These are phyloP conservation scores for Sarcophaga carnaria DNA, from an alignment of 2,888 invertebrate genomes.

Conservation along the genomic window DNA sequence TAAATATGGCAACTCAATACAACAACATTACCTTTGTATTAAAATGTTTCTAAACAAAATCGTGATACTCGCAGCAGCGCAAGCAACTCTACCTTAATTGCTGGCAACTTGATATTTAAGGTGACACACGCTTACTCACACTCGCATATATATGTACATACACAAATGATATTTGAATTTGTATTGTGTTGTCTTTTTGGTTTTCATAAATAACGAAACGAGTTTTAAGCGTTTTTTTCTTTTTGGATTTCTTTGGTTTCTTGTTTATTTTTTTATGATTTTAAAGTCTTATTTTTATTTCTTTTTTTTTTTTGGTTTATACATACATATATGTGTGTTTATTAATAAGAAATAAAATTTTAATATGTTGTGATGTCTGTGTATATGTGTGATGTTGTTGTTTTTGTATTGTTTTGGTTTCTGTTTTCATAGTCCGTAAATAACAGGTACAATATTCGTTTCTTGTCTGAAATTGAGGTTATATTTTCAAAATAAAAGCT, in stretches of 20 bases:
- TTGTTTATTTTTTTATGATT: not conserved
- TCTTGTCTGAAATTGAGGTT: not conserved
- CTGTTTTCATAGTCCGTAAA: not conserved
- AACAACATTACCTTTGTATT: not conserved
- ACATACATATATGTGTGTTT: too few species aligned
- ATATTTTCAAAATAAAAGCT: not conserved
- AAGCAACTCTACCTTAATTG: conserved; percentile 46
- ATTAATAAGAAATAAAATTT: not conserved
- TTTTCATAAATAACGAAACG: not conserved
- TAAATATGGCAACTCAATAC: too few species aligned
- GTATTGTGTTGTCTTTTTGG: not conserved
- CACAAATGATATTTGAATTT: not conserved
- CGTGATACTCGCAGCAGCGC: not conserved
- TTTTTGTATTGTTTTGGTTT: not conserved
- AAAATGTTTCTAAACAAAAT: conserved; percentile 1
- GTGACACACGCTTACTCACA: conserved; percentile 24
- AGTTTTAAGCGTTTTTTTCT: not conserved
- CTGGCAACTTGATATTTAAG: conserved; percentile 65
- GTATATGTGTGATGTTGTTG: not conserved
- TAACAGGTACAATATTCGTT: not conserved
- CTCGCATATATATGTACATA: not conserved
- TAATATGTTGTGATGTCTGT: not conserved
- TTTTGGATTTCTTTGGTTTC: not conserved
- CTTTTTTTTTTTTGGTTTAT: too few species aligned
- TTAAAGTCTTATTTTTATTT: not conserved